phyloP scores from a whole-genome alignment of 2,113 vertebrate species.

The Philantomba maxwellii region DNA sequence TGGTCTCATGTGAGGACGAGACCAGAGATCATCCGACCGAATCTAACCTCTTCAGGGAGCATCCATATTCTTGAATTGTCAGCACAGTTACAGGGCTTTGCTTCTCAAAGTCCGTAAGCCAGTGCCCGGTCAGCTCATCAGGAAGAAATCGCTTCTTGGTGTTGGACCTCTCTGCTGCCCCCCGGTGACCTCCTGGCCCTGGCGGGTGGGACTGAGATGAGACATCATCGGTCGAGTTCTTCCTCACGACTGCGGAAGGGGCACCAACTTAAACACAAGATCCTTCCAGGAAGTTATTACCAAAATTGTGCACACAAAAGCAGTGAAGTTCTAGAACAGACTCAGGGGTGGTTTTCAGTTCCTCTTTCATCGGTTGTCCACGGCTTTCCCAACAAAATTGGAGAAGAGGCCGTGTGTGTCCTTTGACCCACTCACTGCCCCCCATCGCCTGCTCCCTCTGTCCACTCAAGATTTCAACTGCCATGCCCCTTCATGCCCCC shows the following conservation, averaged over 20 bases:
- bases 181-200: accelerated
- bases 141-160: accelerated
- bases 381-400: not conserved
- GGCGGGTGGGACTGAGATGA: not conserved
- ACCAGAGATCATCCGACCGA: not conserved
- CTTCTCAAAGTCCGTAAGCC: not conserved
- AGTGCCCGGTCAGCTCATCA: not conserved
- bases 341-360: not conserved
- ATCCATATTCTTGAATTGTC: not conserved
- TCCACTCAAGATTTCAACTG: not conserved
- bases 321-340: not conserved
- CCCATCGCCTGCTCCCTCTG: not conserved
- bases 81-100: not conserved
- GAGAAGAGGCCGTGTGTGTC: not conserved
- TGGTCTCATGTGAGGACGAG: not conserved
- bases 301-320: not conserved
- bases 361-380: accelerated
- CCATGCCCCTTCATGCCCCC: not conserved
- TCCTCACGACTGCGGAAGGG: not conserved
- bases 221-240: accelerated
- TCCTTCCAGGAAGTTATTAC: not conserved
- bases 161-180: too few species aligned
- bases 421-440: not conserved
- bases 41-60: not conserved
- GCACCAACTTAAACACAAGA: not conserved